Evolutionary conservation across 64 coral and sea anemone species (phyloP).

Genomic region (Pocillopora damicornis): DNA sequence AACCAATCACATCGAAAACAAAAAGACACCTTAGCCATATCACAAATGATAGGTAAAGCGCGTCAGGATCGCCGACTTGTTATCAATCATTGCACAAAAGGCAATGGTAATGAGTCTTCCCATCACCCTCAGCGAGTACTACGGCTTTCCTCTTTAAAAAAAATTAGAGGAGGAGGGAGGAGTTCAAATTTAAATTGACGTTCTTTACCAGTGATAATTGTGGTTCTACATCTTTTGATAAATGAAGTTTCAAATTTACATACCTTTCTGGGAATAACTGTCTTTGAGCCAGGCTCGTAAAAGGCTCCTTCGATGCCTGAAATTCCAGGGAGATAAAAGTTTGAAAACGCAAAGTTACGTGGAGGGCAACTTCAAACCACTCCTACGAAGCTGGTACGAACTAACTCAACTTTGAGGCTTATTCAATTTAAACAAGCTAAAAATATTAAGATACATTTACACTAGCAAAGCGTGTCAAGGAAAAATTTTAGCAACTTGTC

Average conservation of each 20-base stretch:
- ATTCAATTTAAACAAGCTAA: too few relatives aligned
- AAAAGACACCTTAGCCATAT: neutral
- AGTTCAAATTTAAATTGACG: neutral
- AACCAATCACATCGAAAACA: neutral
- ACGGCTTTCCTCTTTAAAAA: too few relatives aligned
- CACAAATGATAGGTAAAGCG: neutral
- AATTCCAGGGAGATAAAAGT: conserved; percentile 1
- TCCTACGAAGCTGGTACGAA: neutral
- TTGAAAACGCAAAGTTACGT: neutral
- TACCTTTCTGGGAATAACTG: conserved; percentile 95
- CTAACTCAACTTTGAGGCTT: too few relatives aligned
- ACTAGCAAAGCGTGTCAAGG: too few relatives aligned
- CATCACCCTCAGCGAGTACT: too few relatives aligned
- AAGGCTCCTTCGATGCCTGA: conserved; percentile 96
- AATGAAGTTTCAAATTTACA: neutral
- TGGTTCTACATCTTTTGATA: neutral
- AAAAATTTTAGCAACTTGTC: too few relatives aligned
- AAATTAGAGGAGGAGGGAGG: neutral
- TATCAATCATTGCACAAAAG: too few relatives aligned
- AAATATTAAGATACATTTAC: too few relatives aligned
- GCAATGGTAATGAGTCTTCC: too few relatives aligned
- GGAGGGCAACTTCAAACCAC: neutral
- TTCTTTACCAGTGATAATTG: neutral
- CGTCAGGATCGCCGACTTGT: too few relatives aligned
- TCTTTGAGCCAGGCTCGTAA: conserved; percentile 85